Percentiles rank a stretch among this genome's conserved stretches.
These are phyloP conservation scores for Enteromius argenteus DNA, from an alignment of 2,797 vertebrate species.

Conservation along the genomic window DNA sequence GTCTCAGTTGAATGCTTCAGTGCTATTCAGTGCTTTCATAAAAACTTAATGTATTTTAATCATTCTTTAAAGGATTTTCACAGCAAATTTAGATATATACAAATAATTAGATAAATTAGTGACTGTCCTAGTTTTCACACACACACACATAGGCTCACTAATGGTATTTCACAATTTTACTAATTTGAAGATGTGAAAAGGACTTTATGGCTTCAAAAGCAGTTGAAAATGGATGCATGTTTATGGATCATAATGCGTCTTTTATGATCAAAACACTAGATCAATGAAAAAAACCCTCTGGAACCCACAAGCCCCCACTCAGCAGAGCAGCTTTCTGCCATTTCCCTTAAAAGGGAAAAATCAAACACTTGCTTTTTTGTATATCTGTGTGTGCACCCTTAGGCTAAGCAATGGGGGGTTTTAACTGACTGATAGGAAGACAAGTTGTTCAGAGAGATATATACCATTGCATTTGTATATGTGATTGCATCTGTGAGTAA, in stretches of 20 bases:
- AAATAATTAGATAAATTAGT: conserved; percentile 2
- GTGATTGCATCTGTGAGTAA: conserved; percentile 3
- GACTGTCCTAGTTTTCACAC: background rate
- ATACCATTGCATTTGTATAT: conserved; percentile 8
- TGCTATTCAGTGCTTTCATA: background rate
- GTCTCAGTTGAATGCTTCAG: background rate
- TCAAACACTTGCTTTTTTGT: conserved; percentile 17
- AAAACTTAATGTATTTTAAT: background rate
- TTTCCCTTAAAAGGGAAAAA: conserved; percentile 10
- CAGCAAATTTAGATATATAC: conserved; percentile 16
- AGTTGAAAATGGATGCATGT: conserved; percentile 10
- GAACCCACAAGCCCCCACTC: conserved; percentile 1
- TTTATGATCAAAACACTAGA: conserved; percentile 36
- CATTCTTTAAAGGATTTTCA: background rate
- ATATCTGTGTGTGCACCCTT: conserved; percentile 38
- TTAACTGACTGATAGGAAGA: conserved; percentile 19
- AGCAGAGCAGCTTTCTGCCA: conserved; percentile 15
- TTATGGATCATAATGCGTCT: conserved; percentile 23
- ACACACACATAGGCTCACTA: background rate
- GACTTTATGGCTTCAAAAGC: background rate
- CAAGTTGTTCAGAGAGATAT: conserved; percentile 3
- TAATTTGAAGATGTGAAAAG: conserved; percentile 3
- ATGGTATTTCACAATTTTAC: background rate
- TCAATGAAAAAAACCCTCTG: background rate
- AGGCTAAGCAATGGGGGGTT: conserved; percentile 21